Base-by-base conservation (phyloP, 1,140 invertebrate genomes). In the Macrosteles quadrilineatus region DNA sequence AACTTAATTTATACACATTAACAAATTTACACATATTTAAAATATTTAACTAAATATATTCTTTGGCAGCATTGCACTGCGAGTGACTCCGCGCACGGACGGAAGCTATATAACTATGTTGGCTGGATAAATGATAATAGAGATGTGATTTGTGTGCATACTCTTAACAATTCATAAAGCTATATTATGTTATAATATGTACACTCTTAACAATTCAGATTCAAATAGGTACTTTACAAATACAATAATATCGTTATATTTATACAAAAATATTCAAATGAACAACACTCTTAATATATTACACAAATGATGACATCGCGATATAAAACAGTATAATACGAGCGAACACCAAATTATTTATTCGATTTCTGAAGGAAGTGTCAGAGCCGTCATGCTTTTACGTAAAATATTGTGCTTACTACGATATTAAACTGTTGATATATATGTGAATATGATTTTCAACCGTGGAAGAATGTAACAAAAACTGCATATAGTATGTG, bases 181-280 rank as follows among this genome's bases (percentile, higher is more conserved):
- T 50, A 50, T 4, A 21, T n/a, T 19, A 19, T 21, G n/a, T 19
- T 50, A 50, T 50, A 17, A 19, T 50, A 50, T 50, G 3, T 50
- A 50, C 47, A 50, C 2, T n/a, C n/a, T 19, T 50, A 50, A 50
- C 47, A 50, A 50, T 50, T 17, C n/a, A 21, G 47, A 50, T 4
- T 50, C 14, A 6, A n/a, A n/a, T n/a, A n/a, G 21, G 32, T 50
- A 50, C 4, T 50, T 50, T 50, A 50, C 47, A 50, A 50, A 50
- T 50, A 50, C 47, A 50, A 50, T 50, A 21, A 50, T 50, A 50
- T 36, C n/a, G n/a, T 17, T 40, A 17, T 21, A 50, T 50, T 50
- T 9, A 50, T 50, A 50, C 21, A 50, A 50, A 50, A 50, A 50
- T 50, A 50, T 50, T 50, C n/a, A 50, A 50, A 50, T 4, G n/a